These are phyloP conservation scores for Stichodactyla helianthus DNA, from an alignment of 64 coral and sea anemone genomes.

Conservation along the genomic window DNA sequence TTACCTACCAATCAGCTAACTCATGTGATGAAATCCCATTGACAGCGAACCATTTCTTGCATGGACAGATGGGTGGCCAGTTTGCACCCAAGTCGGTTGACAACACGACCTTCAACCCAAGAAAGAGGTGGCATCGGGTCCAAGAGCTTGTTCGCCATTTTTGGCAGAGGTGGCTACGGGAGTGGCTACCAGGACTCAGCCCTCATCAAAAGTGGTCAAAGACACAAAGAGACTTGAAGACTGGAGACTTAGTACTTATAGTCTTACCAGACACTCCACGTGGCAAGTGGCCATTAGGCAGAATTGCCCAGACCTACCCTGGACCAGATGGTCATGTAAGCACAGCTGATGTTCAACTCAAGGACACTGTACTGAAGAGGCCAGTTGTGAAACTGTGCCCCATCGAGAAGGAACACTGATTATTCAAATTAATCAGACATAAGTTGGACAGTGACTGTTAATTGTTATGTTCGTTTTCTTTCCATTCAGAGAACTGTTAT, in stretches of 20 bases:
- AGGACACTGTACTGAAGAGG: constrained; percentile 12
- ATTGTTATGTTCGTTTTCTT: no score
- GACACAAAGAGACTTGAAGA: constrained; percentile 24
- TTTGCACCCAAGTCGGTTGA: constrained; percentile 33
- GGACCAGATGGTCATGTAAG: constrained; percentile 37
- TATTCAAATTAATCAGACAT: background rate
- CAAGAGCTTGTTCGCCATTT: constrained; percentile 33
- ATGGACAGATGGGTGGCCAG: constrained; percentile 44
- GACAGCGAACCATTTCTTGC: constrained; percentile 42
- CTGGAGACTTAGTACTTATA: constrained; percentile 31
- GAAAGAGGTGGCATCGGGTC: constrained; percentile 24
- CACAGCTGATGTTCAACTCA: background rate
- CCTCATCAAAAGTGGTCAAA: constrained; percentile 29
- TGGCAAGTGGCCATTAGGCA: constrained; percentile 45
- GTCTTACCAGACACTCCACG: constrained; percentile 5
- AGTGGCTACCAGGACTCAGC: constrained; percentile 37
- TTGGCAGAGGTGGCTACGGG: constrained; percentile 39
- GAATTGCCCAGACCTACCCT: constrained; percentile 33
- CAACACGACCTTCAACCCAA: constrained; percentile 11
- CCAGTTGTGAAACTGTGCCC: constrained; percentile 13
- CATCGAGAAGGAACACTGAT: background rate
- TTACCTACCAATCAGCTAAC: constrained; percentile 47
- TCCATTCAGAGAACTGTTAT: no score
- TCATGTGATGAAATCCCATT: constrained; percentile 19
- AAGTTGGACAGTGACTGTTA: no score